Evolutionary conservation across 2,888 invertebrate genomes (phyloP), one percentile per base, ranked within the genome.

Genomic region (Geophilus truncorum): DNA sequence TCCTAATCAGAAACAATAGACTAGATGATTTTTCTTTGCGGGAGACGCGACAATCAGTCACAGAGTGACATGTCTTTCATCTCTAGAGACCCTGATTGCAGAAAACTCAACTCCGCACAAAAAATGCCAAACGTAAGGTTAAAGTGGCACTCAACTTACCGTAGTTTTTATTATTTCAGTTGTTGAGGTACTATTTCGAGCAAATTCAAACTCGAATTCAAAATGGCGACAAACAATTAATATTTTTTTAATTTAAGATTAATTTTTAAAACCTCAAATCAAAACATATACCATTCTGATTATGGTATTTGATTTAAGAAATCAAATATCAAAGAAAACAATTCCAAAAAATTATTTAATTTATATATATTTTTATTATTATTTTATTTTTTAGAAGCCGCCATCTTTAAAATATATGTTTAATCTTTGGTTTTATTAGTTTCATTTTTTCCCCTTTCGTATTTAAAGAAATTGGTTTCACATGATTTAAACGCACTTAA

Each of bases 1-100:
- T 70, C 70, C 15, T 25, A 70, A 70, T 70, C 70, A 70, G 15
- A 70, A 70, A 70, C 25, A 70, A 70, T 70, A 70, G 70, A 70
- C 70, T 28, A 12, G 70, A 70, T 70, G 70, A 70, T 70, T 70
- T 70, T 70, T 70, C 70, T 70, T 70, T 12, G 28, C 25, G 70
- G 51, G 10, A 70, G 70, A 70, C 70, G 28, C 23, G 28, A 25
- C 70, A 28, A 70, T 70, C 70, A 70, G 70, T 70, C 70, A 70
- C 32, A 4, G 45, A 45, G 25, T 70, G 70, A 70, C 70, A 70
- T 15, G 70, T 70, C 70, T 70, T 9, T 28, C 23, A 28, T 23
- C 70, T 28, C 70, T 28, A 15, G 70, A 70, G 70, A 70, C n/a
- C 25, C 70, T 28, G 15, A 70, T 70, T 70, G 70, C 70, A 70